Evolutionary conservation across 2,888 invertebrate genomes (phyloP).

Genomic region (Ferrisia virgata): DNA sequence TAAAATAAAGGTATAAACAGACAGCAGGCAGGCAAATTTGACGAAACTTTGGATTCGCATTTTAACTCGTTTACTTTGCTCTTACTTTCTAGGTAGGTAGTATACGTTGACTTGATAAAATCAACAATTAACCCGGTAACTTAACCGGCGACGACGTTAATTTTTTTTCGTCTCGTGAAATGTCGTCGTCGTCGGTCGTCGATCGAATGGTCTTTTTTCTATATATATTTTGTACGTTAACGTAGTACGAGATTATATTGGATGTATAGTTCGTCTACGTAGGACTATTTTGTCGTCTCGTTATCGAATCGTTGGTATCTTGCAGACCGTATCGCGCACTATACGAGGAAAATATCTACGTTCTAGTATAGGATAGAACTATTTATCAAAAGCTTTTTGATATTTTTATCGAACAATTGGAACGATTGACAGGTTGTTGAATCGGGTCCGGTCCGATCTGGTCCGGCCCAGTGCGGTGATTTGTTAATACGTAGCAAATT

Average conservation of each 20-base stretch:
- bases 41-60: not conserved
- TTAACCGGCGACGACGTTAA: not conserved
- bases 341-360: not conserved
- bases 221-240: no score
- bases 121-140: not conserved
- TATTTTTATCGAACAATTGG: slow-evolving; percentile 9
- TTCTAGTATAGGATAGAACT: not conserved
- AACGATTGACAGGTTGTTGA: not conserved
- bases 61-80: not conserved
- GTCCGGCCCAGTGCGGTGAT: not conserved
- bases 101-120: not conserved
- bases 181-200: not conserved
- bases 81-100: not conserved
- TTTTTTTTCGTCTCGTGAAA: not conserved
- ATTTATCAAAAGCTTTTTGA: not conserved
- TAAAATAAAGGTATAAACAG: not conserved
- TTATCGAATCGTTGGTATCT: not conserved
- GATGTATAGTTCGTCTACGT: no score
- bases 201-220: no score
- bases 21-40: not conserved
- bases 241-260: no score
- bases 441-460: not conserved
- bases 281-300: not conserved
- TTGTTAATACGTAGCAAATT: not conserved
- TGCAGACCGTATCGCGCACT: not conserved